phyloP scores from a whole-genome alignment of 2,113 vertebrate species.

The Fregata magnificens region DNA sequence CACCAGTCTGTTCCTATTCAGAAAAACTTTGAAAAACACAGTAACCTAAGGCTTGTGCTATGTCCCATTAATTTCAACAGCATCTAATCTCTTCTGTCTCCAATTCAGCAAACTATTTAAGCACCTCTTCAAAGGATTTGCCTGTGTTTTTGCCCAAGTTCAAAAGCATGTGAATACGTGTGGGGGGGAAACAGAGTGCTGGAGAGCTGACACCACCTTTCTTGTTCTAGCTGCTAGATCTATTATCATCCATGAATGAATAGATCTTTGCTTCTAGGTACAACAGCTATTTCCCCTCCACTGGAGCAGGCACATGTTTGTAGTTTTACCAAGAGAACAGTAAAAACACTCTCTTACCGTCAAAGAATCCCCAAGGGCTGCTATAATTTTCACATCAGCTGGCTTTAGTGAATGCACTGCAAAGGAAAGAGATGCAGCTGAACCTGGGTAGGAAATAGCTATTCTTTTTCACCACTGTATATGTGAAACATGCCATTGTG shows the following conservation, averaged over 20 bases:
- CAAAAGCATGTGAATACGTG: neutral
- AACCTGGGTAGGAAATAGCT: neutral
- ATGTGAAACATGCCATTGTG: neutral
- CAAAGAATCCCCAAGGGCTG: slow-evolving; percentile 89
- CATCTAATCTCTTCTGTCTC: neutral
- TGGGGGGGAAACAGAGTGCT: neutral
- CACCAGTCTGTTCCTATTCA: neutral
- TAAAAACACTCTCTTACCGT: slow-evolving; percentile 78
- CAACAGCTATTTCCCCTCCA: neutral
- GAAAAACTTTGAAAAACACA: neutral
- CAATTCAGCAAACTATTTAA: neutral
- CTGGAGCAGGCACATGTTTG: neutral
- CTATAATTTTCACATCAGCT: slow-evolving; percentile 87
- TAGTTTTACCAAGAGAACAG: neutral
- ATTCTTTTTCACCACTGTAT: neutral
- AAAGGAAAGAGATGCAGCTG: neutral
- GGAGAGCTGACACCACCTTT: neutral
- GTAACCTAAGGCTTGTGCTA: neutral
- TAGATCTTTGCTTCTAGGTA: neutral
- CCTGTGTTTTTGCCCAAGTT: neutral
- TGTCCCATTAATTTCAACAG: neutral
- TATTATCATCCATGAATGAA: neutral
- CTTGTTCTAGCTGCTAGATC: neutral
- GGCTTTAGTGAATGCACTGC: slow-evolving; percentile 88
- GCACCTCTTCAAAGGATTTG: neutral